Percentiles rank a stretch among this genome's conserved stretches.
phyloP scores from a whole-genome alignment of 1,140 invertebrate species.

The Drosophila equinoxialis region DNA sequence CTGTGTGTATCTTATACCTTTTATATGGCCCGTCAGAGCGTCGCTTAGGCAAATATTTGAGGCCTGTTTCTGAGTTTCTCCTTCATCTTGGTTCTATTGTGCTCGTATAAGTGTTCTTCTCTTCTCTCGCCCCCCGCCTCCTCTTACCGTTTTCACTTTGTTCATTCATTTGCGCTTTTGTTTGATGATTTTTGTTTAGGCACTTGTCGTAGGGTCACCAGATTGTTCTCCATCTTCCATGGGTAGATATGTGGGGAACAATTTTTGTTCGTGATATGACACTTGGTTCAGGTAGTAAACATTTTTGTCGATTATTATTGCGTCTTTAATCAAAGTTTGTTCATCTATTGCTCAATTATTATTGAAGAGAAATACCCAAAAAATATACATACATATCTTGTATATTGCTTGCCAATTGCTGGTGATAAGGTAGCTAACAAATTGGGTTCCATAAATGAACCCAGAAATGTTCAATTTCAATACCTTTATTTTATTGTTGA shows the following conservation, averaged over 20 bases:
- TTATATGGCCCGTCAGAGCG: constrained; percentile 22
- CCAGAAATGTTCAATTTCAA: constrained; percentile 21
- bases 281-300: constrained; percentile 6
- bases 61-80: constrained; percentile 34
- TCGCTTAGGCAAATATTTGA: constrained; percentile 58
- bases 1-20: constrained; percentile 20
- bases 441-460: constrained; percentile 30
- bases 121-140: not conserved
- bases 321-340: constrained; percentile 32
- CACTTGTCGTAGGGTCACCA: constrained; percentile 52
- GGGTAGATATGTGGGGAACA: not conserved
- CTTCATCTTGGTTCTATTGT: constrained; percentile 10
- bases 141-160: constrained; percentile 18
- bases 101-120: not conserved
- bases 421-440: constrained; percentile 35
- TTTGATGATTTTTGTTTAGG: constrained; percentile 60
- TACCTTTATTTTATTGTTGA: constrained; percentile 10
- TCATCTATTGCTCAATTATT: not conserved
- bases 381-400: constrained; percentile 6
- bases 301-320: constrained; percentile 24
- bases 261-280: constrained; percentile 17
- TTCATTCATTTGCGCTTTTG: constrained; percentile 72
- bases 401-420: not conserved
- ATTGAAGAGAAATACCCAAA: constrained; percentile 11
- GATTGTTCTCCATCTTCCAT: constrained; percentile 19